Conservation (phyloP, 2,888 invertebrate genomes). For the Halictus quadricinctus region DNA sequence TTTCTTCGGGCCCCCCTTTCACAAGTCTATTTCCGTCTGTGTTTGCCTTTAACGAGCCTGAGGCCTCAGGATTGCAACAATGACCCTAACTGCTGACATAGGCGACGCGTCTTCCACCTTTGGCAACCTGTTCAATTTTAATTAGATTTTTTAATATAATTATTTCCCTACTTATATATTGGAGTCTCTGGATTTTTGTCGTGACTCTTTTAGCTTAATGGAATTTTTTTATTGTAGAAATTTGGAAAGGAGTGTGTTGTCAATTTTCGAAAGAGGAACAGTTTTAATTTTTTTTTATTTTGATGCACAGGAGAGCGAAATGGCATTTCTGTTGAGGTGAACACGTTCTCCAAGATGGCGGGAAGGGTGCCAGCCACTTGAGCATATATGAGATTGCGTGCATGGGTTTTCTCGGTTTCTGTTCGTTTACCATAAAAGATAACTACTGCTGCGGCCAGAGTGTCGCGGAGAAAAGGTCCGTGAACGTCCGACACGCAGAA, state of each 20-base stretch:
- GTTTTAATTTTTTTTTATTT: background rate
- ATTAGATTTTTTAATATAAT: too few relatives aligned
- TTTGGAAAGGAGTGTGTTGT: background rate
- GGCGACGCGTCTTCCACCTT: background rate
- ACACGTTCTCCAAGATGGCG: background rate
- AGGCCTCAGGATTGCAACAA: background rate
- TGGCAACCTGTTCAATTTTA: background rate
- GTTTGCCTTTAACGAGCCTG: background rate
- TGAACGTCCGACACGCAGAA: conserved; percentile 21
- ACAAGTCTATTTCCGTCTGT: conserved; percentile 8
- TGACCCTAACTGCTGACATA: background rate
- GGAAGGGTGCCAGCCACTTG: background rate
- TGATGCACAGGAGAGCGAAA: background rate
- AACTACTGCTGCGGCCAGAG: background rate
- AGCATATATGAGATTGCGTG: background rate
- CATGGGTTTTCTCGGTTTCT: background rate
- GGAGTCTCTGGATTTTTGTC: background rate
- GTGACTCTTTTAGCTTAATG: background rate
- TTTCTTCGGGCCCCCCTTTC: background rate
- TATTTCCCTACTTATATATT: too few relatives aligned
- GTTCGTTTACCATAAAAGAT: background rate
- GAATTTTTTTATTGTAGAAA: background rate
- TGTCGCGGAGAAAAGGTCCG: conserved; percentile 29
- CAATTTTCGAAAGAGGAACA: background rate
- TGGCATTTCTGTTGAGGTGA: background rate